phyloP scores from a whole-genome alignment of 2,113 vertebrate species.

The Plectropomus leopardus region DNA sequence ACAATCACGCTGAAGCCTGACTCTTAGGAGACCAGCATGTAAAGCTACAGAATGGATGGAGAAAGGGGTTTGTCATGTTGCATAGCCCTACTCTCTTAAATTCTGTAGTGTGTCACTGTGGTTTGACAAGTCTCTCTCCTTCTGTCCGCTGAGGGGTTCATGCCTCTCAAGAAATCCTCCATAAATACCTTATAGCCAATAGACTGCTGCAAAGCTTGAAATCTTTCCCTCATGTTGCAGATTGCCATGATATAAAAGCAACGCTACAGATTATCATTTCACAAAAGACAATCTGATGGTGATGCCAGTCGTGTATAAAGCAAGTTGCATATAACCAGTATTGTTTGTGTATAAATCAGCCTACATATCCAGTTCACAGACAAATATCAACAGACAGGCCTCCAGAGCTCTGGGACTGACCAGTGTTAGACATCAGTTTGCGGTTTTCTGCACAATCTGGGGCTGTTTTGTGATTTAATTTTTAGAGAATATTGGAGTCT shows the following conservation, averaged over 20 bases:
- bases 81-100: constrained; percentile 88
- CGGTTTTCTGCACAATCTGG: background rate
- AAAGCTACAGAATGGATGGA: constrained; percentile 87
- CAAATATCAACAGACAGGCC: background rate
- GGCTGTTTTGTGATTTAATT: background rate
- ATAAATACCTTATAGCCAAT: background rate
- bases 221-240: background rate
- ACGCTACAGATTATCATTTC: background rate
- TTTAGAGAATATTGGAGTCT: background rate
- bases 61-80: constrained; percentile 85
- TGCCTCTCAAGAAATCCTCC: background rate
- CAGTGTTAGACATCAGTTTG: background rate
- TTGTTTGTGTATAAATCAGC: constrained; percentile 13
- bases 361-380: constrained; percentile 1
- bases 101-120: constrained; percentile 27
- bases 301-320: background rate
- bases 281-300: constrained; percentile 9
- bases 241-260: constrained; percentile 3
- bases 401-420: background rate
- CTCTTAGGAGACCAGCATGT: constrained; percentile 86
- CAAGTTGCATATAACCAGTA: constrained; percentile 43
- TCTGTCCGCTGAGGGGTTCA: background rate
- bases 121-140: background rate
- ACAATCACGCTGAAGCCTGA: constrained; percentile 91
- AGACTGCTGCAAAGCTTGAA: background rate